Base-by-base conservation (phyloP, 2,888 invertebrate genomes). In the Anticlea derivata region DNA sequence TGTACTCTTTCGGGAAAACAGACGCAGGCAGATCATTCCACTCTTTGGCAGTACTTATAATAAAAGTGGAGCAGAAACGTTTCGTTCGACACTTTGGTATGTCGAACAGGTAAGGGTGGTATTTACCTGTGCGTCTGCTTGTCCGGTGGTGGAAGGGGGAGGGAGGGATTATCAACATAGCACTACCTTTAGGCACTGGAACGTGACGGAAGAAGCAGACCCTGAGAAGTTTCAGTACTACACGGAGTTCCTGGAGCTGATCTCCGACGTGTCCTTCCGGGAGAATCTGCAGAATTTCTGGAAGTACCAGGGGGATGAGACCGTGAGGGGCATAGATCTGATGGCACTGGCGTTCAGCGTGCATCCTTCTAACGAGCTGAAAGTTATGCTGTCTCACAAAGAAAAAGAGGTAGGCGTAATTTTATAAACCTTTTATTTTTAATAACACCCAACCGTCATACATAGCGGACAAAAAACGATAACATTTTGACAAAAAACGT, bases 281-380 rank as follows among this genome's bases (percentile, higher is more conserved):
- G 78, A 80, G 6, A 91, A 91, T 50, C 58, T 95, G 57, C 92
- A 95, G 68, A 91, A 95, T 76, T 95, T 95, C 68, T 92, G 95
- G 78, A 94, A 94, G 76, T 92, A 92, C 50, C 95, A 95, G 77
- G 82, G 83, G 2, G 92, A 93, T 27, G 91, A 92, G 2, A 91
- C 92, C 0, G 92, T 94, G 57, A 88, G 86, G 12, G 76, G 70
- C 0, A 63, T 88, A 0, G 93, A 94, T 39, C 91, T 94, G 22
- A 78, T 92, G 46, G 92, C 94, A 62, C 89, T 94, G 67, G 90
- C 94, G 7, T 75, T 94, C 35, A 92, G 69, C 5, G 85, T 89
- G 0, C 86, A 87, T 30, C 88, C 88, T 0, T 66, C 69, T 0
- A 68, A 73, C n/a, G 57, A 68, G 0, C 63, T 87, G 0, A 73